A percentile compares a stretch with the other conserved stretches of the same genome.
phyloP scores from a whole-genome alignment of 2,113 vertebrate species.

The Antechinus flavipes region DNA sequence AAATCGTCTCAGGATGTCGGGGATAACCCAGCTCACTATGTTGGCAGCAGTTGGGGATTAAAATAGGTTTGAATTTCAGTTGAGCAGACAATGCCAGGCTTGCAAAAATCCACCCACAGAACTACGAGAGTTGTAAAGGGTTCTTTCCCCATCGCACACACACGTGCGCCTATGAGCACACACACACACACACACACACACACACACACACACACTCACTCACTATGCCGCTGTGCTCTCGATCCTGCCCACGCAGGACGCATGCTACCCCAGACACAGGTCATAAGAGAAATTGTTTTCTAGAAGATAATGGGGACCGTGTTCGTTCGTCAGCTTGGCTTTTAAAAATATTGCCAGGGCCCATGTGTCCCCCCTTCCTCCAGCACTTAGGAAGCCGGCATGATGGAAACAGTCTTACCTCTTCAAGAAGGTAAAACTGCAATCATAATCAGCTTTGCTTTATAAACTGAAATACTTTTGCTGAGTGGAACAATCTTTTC shows the following conservation, averaged over 20 bases:
- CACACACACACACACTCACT: neutral
- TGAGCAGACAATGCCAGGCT: too few species aligned
- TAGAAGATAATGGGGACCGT: neutral
- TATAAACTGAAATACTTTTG: fast-evolving
- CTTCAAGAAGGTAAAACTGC: fast-evolving
- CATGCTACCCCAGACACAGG: fast-evolving
- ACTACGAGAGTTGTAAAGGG: neutral
- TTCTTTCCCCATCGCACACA: neutral
- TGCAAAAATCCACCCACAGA: neutral
- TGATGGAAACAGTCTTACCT: fast-evolving
- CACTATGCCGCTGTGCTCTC: neutral
- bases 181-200: neutral
- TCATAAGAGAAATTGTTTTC: fast-evolving
- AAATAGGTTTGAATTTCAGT: neutral
- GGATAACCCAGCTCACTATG: neutral
- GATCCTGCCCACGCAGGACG: neutral
- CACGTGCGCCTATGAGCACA: too few species aligned
- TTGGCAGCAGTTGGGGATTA: neutral
- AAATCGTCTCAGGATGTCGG: too few species aligned
- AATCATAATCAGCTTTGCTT: fast-evolving
- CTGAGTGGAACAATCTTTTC: fast-evolving
- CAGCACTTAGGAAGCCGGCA: fast-evolving
- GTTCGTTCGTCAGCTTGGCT: neutral
- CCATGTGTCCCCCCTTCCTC: neutral
- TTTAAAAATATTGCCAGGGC: neutral